Evolutionary conservation across 1,140 invertebrate species (phyloP), one percentile per base, ranked within the genome.

Genomic region (Sitodiplosis mosellana): DNA sequence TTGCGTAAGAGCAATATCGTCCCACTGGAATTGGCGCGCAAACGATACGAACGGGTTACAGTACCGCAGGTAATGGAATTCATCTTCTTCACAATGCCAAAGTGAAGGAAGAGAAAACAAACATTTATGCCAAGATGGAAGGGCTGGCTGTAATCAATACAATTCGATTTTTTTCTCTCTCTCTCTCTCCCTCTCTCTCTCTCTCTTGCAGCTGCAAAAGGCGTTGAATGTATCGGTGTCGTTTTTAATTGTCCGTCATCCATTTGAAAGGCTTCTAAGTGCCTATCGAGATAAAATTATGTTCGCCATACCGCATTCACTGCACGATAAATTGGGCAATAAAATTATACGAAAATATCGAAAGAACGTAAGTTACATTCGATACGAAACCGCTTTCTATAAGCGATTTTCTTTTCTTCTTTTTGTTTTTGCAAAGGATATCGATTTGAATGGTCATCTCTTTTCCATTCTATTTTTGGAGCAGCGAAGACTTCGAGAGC

Each of bases 261-360:
- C 90, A 8, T 77, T 93, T 52, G 87, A 94, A 61, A 70, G 90
- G 56, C 68, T 93, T 33, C 72, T 91, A 40, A 90, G 85, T 37
- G 87, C 86, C 14, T 94, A 91, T 65, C 75, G 86, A 54, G 87
- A 90, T 59, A 92, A 92, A 67, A 74, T 92, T 51, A 76, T 85
- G 51, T 80, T 80, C 54, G 81, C 82, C 37, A 69, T 83, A 54
- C 81, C 83, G 0, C 81, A 83, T 59, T 83, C 83, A 14, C 77
- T 81, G 57, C 83, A 87, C 54, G 78, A 81, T 48, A 85, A 83
- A 61, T 68, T 87, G 51, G 81, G 82, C 2, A 73, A 76, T 36
- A 73, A 77, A 58, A 87, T 87, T 50, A 75, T 87, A 17, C 70
- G 71, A 50, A 79, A 76, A 49, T 87, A 83, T 61, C 71, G 83